These are phyloP conservation scores for Macropus fuliginosus DNA, from an alignment of 2,797 vertebrate species.

Conservation along the genomic window DNA sequence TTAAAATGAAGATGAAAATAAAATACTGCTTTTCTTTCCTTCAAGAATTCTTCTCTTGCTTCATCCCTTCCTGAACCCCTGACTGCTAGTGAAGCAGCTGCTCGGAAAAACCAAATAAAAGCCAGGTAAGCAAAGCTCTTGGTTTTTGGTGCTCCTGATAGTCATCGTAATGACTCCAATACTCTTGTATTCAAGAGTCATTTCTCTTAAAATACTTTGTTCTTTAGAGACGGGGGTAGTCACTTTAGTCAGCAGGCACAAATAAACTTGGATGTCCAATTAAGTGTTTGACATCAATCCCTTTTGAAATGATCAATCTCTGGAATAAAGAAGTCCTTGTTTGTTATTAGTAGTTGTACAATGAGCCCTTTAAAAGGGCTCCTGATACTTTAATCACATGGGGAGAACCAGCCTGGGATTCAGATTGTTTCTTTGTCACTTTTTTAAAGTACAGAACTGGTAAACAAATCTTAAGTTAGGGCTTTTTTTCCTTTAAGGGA, in stretches of 20 bases:
- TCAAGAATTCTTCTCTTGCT: constrained; percentile 93
- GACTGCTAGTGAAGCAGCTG: constrained; percentile 96
- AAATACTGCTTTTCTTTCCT: constrained; percentile 73
- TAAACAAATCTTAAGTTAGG: constrained; percentile 11
- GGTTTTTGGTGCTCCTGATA: neutral
- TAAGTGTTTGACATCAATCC: neutral
- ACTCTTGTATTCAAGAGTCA: neutral
- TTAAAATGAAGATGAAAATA: constrained; percentile 61
- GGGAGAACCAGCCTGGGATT: neutral
- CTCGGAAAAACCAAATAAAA: constrained; percentile 98
- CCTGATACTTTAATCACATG: constrained; percentile 1
- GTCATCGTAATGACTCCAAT: neutral
- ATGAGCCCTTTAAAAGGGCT: neutral
- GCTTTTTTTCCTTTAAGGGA: constrained; percentile 20
- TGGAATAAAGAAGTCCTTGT: neutral
- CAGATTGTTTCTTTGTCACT: neutral
- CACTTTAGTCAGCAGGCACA: neutral
- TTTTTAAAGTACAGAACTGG: neutral
- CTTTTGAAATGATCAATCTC: neutral
- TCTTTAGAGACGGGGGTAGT: neutral
- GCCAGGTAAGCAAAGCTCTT: constrained; percentile 89
- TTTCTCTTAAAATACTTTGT: neutral
- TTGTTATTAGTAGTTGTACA: neutral
- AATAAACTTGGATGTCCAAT: neutral
- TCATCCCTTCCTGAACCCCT: constrained; percentile 95